Percentiles rank a stretch among this genome's conserved stretches.
phyloP scores from a whole-genome alignment of 2,888 invertebrate species.

The Trichopoda pennipes region DNA sequence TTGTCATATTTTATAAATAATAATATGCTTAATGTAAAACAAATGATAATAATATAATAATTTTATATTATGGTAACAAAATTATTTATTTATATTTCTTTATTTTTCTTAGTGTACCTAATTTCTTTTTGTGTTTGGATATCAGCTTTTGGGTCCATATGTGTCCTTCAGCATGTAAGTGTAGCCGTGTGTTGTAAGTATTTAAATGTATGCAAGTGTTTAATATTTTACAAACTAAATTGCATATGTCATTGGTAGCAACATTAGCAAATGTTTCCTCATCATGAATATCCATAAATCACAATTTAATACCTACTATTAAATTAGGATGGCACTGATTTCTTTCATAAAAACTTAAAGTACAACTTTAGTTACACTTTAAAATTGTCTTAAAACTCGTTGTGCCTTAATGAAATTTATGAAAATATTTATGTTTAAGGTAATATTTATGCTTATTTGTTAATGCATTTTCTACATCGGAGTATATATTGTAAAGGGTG shows the following conservation, averaged over 20 bases:
- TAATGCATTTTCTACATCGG: background rate
- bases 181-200: background rate
- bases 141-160: conserved; percentile 14
- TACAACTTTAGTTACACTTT: background rate
- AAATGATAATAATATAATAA: too few species aligned
- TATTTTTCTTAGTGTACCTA: conserved; percentile 10
- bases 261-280: conserved; percentile 57
- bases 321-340: background rate
- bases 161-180: background rate
- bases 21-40: too few species aligned
- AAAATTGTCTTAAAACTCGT: background rate
- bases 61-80: too few species aligned
- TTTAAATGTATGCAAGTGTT: background rate
- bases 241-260: conserved; percentile 57
- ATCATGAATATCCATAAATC: conserved; percentile 58
- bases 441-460: background rate
- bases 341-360: background rate
- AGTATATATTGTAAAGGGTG: background rate
- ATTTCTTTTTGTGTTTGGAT: background rate
- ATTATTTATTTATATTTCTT: background rate
- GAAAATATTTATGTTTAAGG: background rate
- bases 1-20: too few species aligned
- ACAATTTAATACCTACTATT: conserved; percentile 35
- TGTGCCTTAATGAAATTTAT: background rate
- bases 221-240: conserved; percentile 46